Percentiles rank a stretch among this genome's conserved stretches.
These are phyloP conservation scores for Amphimallon solstitiale DNA, from an alignment of 2,888 invertebrate species.

Conservation along the genomic window DNA sequence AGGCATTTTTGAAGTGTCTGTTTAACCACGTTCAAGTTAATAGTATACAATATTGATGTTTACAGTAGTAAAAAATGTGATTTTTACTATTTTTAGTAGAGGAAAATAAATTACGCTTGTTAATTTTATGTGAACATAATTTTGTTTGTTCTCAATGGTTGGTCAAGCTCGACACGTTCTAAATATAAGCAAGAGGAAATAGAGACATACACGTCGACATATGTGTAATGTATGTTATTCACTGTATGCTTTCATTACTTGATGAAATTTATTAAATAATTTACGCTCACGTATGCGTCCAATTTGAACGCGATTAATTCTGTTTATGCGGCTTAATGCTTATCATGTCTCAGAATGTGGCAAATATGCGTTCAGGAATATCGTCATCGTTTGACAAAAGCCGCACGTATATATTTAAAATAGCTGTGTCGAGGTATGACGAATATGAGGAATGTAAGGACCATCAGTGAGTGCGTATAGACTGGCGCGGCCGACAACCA, in stretches of 20 bases:
- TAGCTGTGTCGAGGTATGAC: constrained; percentile 37
- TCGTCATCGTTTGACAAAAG: background rate
- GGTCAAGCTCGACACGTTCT: constrained; percentile 12
- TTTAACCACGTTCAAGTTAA: no score
- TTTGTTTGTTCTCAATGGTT: constrained; percentile 7
- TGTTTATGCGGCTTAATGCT: background rate
- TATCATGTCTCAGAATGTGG: background rate
- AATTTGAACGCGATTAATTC: constrained; percentile 18
- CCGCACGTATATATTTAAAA: constrained; percentile 23
- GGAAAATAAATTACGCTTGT: no score
- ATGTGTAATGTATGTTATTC: no score
- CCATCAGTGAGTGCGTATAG: constrained; percentile 3
- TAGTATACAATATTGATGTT: no score
- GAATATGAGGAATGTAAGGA: constrained; percentile 37
- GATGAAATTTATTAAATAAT: constrained; percentile 28
- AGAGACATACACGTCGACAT: background rate
- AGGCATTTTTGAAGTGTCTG: no score
- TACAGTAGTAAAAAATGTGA: no score
- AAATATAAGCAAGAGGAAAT: constrained; percentile 4
- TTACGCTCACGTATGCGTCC: constrained; percentile 1
- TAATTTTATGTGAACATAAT: no score
- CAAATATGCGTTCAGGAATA: constrained; percentile 1
- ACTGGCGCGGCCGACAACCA: background rate
- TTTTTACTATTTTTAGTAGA: no score
- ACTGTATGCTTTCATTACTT: background rate